Evolutionary conservation across 2,888 invertebrate species (phyloP).

Genomic region (Drosophila maculinotata): DNA sequence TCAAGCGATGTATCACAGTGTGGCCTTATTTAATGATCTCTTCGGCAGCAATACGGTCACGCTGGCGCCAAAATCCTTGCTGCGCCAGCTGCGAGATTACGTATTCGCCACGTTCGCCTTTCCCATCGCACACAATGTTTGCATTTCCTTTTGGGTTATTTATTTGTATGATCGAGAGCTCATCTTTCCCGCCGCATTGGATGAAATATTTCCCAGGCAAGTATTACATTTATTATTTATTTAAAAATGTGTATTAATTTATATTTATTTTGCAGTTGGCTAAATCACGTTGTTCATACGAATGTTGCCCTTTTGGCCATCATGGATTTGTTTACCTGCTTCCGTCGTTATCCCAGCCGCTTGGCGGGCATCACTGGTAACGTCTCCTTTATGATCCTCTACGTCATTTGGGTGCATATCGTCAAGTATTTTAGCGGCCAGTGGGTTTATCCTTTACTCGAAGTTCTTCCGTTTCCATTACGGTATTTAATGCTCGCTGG

Average conservation of each 20-base stretch:
- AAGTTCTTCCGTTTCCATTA: slow-evolving; percentile 89
- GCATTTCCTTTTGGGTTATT: slow-evolving; percentile 93
- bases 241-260: too few species aligned
- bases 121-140: slow-evolving; percentile 92
- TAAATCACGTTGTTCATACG: slow-evolving; percentile 96
- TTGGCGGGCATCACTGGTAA: slow-evolving; percentile 88
- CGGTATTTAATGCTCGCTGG: slow-evolving; percentile 90
- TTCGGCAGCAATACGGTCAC: slow-evolving; percentile 89
- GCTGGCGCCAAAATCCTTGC: slow-evolving; percentile 86
- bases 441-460: slow-evolving; percentile 96
- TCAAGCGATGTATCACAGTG: slow-evolving; percentile 91
- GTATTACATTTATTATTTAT: neutral
- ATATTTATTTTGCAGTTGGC: slow-evolving; percentile 87
- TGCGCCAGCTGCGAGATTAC: slow-evolving; percentile 89
- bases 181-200: slow-evolving; percentile 93
- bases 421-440: slow-evolving; percentile 90
- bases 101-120: slow-evolving; percentile 90
- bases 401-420: slow-evolving; percentile 92
- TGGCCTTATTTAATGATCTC: slow-evolving; percentile 91
- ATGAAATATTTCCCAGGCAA: slow-evolving; percentile 90
- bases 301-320: slow-evolving; percentile 91
- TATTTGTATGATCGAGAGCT: slow-evolving; percentile 94
- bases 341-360: slow-evolving; percentile 90
- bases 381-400: slow-evolving; percentile 88
- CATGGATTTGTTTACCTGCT: slow-evolving; percentile 90